Percentiles rank a stretch among this genome's conserved stretches.
Evolutionary conservation across 2,113 vertebrate genomes (phyloP).

Genomic region (Hypanus sabinus): DNA sequence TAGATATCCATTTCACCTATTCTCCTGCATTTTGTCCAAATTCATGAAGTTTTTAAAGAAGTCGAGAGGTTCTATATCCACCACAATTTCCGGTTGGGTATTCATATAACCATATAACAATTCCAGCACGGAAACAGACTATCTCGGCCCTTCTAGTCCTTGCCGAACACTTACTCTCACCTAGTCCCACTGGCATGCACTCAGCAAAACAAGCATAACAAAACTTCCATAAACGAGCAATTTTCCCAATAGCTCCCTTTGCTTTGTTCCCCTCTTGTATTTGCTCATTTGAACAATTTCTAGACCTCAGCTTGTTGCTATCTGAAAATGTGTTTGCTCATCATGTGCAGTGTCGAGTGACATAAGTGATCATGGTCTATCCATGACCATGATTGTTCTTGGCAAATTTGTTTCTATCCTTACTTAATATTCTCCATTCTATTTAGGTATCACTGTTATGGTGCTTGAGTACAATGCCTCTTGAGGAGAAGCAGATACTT

Average conservation of each 20-base stretch:
- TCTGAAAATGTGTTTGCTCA: not conserved
- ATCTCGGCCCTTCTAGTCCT: too few species aligned
- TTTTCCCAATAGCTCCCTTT: not conserved
- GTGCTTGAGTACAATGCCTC: not conserved
- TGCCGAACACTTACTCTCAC: too few species aligned
- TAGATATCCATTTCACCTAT: not conserved
- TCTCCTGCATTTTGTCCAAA: not conserved
- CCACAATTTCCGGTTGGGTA: not conserved
- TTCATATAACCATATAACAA: too few species aligned
- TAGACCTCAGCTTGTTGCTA: not conserved
- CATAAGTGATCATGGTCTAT: too few species aligned
- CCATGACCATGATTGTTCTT: too few species aligned
- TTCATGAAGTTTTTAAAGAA: not conserved
- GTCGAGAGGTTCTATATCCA: not conserved
- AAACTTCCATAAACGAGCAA: not conserved
- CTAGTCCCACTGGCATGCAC: too few species aligned
- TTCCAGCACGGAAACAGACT: too few species aligned
- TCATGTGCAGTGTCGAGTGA: too few species aligned
- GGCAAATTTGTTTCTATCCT: not conserved
- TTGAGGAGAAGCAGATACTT: not conserved
- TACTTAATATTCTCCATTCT: not conserved
- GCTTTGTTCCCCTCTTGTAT: not conserved
- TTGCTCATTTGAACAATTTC: not conserved
- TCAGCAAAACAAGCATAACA: too few species aligned
- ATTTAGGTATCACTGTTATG: not conserved